phyloP scores from a whole-genome alignment of 64 coral and sea anemone species.

The Pocillopora damicornis region DNA sequence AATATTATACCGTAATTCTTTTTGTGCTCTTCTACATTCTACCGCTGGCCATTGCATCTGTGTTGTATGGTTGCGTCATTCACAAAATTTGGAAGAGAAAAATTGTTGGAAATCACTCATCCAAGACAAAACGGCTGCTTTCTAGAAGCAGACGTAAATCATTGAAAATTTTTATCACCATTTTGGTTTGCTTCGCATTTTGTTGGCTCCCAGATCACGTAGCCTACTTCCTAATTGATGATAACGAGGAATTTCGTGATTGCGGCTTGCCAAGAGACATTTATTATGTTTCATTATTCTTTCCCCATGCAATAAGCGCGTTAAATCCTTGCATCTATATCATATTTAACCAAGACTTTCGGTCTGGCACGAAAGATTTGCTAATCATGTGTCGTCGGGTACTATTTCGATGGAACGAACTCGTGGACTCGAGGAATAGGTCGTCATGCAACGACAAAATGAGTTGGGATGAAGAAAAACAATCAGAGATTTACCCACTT shows the following conservation, averaged over 20 bases:
- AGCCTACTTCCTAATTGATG: constrained; percentile 18
- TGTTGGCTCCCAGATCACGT: constrained; percentile 59
- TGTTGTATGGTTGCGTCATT: constrained; percentile 31
- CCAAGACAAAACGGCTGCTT: neutral
- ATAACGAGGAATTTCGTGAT: neutral
- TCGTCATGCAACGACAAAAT: too few relatives aligned
- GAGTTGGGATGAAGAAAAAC: too few relatives aligned
- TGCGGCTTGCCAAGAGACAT: constrained; percentile 17
- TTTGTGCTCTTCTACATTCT: constrained; percentile 36
- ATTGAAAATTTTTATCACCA: constrained; percentile 52
- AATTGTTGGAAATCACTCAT: constrained; percentile 8
- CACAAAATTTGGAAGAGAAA: constrained; percentile 35
- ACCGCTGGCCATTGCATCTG: neutral
- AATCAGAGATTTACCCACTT: too few relatives aligned
- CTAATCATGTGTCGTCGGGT: neutral
- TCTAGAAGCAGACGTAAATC: constrained; percentile 24
- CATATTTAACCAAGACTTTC: constrained; percentile 25
- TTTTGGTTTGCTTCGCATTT: constrained; percentile 52
- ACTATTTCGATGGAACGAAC: neutral
- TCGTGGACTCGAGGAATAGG: too few relatives aligned
- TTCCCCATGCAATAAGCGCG: constrained; percentile 42
- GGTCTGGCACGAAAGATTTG: neutral
- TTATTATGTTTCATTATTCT: constrained; percentile 18
- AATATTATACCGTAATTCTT: constrained; percentile 28
- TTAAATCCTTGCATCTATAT: constrained; percentile 59